Base-by-base conservation (phyloP, 2,113 vertebrate species). In the Muntiacus reevesi region DNA sequence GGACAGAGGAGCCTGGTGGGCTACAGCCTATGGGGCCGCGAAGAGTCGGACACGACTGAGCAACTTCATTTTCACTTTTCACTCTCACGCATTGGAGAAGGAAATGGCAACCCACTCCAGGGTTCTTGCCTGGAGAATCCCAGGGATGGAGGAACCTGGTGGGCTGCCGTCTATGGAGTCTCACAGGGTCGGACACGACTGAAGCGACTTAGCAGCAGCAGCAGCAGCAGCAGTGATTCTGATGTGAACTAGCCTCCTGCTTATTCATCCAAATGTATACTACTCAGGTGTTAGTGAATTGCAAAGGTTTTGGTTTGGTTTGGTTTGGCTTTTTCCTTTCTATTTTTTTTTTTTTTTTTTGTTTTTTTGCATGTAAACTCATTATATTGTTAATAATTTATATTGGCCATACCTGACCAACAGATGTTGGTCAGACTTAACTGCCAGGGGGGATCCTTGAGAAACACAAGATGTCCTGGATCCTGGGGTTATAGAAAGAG, bases 321-420 rank as follows among this genome's bases (percentile, higher is more conserved):
- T 50, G 79, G 47, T 82, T 82, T 54, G 47, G 11, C 25, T 60
- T 55, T 92, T 86, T 79, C 25, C 28, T 91, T 50, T 30, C 7
- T 55, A 43, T 23, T 81, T 7, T n/a, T 45, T 79, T 81, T 23
- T 23, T 81, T 7, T n/a, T 45, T 79, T 81, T 23, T 54, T 40
- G 40, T 40, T 82, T 82, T 82, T 67, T 92, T 89, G 14, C 12
- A 40, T 47, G 28, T 57, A 82, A 57, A 85, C 19, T 82, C 19
- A 78, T 79, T 81, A 30, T 45, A 13, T 60, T 82, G 28, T 74
- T 93, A 78, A 36, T 62, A 57, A 13, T 86, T 96, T 95, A 76
- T 50, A 16, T 71, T 90, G 40, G 62, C 7, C 16, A 40, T 57
- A n/a, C 7, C 28, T 85, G 11, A 5, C 83, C 52, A 47, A 3